Conservation (phyloP, 2,888 invertebrate species). For the Pecten maximus region DNA sequence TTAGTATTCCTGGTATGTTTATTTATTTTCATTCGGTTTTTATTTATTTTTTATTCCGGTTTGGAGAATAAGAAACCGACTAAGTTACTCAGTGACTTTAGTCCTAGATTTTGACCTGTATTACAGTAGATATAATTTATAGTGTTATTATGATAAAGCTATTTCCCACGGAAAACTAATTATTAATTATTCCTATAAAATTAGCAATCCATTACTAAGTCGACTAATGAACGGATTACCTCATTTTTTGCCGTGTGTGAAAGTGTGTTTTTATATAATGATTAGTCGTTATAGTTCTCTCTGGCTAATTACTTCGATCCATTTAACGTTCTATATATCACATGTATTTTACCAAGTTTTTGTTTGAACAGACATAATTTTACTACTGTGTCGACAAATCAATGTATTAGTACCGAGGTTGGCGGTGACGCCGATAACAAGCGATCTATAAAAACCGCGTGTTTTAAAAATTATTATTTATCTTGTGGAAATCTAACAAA, state of each 20-base stretch:
- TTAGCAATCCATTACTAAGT: neutral
- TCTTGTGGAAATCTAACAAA: neutral
- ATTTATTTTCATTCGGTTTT: no score
- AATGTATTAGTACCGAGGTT: neutral
- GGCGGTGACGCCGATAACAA: neutral
- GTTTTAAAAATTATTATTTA: neutral
- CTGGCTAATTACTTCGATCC: neutral
- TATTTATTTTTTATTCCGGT: no score
- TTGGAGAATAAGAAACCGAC: no score
- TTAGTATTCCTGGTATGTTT: no score
- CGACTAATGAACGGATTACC: neutral
- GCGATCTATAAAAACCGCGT: neutral
- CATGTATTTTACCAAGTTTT: neutral
- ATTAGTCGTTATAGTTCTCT: neutral
- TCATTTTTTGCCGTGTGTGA: neutral
- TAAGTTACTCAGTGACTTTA: no score
- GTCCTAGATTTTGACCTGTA: neutral
- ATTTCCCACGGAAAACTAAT: no score
- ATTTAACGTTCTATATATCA: neutral
- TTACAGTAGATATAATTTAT: neutral
- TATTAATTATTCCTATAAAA: no score
- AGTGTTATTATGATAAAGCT: no score
- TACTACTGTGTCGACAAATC: neutral
- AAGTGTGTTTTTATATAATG: neutral
- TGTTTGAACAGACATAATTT: conserved; percentile 17